Conservation (phyloP, 2,888 invertebrate species). For the Agrypnus murinus region DNA sequence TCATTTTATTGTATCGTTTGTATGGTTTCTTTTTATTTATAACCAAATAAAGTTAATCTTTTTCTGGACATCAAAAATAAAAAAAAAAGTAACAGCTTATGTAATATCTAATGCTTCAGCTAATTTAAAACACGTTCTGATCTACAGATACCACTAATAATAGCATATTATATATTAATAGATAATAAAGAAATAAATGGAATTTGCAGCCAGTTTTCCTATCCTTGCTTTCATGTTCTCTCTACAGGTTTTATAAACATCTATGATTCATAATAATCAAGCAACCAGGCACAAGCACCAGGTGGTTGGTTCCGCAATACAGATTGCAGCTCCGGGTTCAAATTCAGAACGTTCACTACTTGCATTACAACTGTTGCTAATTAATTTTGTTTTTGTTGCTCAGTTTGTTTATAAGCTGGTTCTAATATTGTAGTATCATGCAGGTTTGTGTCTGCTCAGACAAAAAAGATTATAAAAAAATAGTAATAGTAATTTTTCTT, state of each 20-base stretch:
- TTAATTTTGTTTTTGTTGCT: conserved; percentile 25
- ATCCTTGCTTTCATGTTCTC: neutral
- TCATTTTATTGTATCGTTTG: no score
- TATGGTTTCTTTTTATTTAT: no score
- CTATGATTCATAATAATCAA: conserved; percentile 36
- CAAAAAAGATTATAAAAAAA: no score
- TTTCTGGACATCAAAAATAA: no score
- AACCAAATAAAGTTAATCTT: no score
- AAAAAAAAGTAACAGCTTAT: no score
- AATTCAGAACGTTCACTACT: conserved; percentile 31
- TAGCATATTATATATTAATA: no score
- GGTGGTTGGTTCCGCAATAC: conserved; percentile 39
- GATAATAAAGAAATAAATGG: no score
- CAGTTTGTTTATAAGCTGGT: conserved; percentile 3
- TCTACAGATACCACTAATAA: no score
- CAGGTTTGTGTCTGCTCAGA: neutral
- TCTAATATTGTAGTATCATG: conserved; percentile 9
- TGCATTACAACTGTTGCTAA: conserved; percentile 21
- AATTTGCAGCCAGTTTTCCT: no score
- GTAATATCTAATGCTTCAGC: no score
- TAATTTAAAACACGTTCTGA: no score
- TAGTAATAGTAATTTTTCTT: neutral
- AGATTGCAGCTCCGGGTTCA: conserved; percentile 39
- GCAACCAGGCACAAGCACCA: conserved; percentile 7
- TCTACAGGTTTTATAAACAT: conserved; percentile 28